Conservation (phyloP, 2,797 vertebrate genomes). For the Macrochelys suwanniensis region DNA sequence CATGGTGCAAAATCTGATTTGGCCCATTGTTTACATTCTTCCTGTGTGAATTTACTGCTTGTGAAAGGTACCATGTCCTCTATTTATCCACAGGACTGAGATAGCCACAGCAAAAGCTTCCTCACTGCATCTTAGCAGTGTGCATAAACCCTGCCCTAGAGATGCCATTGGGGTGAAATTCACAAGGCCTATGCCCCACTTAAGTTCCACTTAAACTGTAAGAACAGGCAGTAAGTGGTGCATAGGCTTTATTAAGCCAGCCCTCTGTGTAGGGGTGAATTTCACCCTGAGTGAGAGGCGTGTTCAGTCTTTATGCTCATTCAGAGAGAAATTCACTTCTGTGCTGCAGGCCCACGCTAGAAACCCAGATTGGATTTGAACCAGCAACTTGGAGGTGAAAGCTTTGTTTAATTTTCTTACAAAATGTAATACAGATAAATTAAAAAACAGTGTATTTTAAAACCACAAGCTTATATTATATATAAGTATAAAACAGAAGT, state of each 20-base stretch:
- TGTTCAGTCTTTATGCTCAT: not conserved
- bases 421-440: not conserved
- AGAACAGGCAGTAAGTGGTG: not conserved
- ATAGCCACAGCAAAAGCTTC: not conserved
- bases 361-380: not conserved
- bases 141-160: not conserved
- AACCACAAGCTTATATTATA: not conserved
- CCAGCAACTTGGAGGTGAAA: not conserved
- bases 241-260: not conserved
- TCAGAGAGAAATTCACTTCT: not conserved
- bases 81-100: not conserved
- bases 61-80: not conserved
- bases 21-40: not conserved
- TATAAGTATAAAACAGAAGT: not conserved
- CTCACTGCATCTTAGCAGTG: not conserved
- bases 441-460: slow-evolving; percentile 6
- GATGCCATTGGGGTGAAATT: not conserved
- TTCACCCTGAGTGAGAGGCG: not conserved
- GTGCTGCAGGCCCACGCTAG: not conserved
- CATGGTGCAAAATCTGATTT: not conserved
- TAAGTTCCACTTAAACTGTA: not conserved
- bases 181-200: fast-evolving
- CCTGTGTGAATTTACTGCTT: not conserved
- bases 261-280: fast-evolving
- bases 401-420: not conserved